These are phyloP conservation scores for Venturia canescens DNA, from an alignment of 1,140 invertebrate species.

Conservation along the genomic window DNA sequence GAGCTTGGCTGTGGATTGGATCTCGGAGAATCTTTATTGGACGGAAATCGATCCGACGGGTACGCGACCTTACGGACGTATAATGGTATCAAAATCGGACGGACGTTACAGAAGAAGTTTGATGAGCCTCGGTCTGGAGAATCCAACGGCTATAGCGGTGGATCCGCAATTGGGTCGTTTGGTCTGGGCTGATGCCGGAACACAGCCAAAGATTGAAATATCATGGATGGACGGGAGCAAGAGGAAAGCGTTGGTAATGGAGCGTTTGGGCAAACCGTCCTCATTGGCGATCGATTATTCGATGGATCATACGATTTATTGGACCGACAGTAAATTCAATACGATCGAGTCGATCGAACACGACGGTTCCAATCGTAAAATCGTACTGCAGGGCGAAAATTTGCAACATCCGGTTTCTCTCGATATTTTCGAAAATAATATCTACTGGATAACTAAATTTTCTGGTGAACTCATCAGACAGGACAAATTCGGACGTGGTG, in stretches of 20 bases:
- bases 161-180: conserved; percentile 91
- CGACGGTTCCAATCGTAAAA: conserved; percentile 88
- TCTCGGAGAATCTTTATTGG: conserved; percentile 96
- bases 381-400: conserved; percentile 84
- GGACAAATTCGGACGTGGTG: conserved; percentile 97
- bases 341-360: conserved; percentile 92
- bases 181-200: conserved; percentile 94
- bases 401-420: conserved; percentile 90
- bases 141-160: conserved; percentile 90
- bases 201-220: conserved; percentile 90
- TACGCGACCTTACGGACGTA: conserved; percentile 83
- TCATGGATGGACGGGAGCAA: conserved; percentile 98
- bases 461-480: conserved; percentile 90
- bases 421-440: conserved; percentile 93
- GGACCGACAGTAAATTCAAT: conserved; percentile 96
- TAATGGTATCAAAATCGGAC: conserved; percentile 93
- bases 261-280: conserved; percentile 88
- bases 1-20: conserved; percentile 93
- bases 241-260: conserved; percentile 86
- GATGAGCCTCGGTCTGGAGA: conserved; percentile 83
- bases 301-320: conserved; percentile 93
- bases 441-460: conserved; percentile 93
- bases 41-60: conserved; percentile 89
- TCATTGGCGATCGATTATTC: conserved; percentile 94
- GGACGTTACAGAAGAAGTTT: conserved; percentile 92